phyloP scores from a whole-genome alignment of 2,113 vertebrate species.

The Cairina moschata region DNA sequence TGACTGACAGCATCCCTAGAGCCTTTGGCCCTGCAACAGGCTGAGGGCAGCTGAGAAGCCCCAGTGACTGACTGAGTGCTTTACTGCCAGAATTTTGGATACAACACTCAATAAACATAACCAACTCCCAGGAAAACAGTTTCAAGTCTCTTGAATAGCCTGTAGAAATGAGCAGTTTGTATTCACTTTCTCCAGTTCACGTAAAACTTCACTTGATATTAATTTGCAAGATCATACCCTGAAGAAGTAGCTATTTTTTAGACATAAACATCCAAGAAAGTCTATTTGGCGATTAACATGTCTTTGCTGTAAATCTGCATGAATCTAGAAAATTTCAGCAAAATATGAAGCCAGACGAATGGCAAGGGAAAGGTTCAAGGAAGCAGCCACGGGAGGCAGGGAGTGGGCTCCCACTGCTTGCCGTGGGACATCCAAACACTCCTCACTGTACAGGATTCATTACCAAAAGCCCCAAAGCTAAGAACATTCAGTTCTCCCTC shows the following conservation, averaged over 20 bases:
- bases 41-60: neutral
- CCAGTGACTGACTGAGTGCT: neutral
- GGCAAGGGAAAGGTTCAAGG: neutral
- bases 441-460: neutral
- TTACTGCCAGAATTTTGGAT: neutral
- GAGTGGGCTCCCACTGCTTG: neutral
- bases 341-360: neutral
- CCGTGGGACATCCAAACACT: neutral
- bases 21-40: neutral
- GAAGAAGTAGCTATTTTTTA: neutral
- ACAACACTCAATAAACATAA: neutral
- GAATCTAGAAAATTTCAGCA: neutral
- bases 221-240: neutral
- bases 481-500: neutral
- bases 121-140: neutral
- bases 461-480: neutral
- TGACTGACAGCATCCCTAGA: slow-evolving; percentile 10
- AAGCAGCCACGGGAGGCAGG: fast-evolving
- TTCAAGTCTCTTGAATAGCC: neutral
- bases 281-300: neutral
- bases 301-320: neutral
- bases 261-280: neutral
- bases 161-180: neutral
- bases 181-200: neutral
- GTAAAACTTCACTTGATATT: neutral